phyloP scores from a whole-genome alignment of 35 echinoderm and acorn worm species.

The Chiridota heheva region DNA sequence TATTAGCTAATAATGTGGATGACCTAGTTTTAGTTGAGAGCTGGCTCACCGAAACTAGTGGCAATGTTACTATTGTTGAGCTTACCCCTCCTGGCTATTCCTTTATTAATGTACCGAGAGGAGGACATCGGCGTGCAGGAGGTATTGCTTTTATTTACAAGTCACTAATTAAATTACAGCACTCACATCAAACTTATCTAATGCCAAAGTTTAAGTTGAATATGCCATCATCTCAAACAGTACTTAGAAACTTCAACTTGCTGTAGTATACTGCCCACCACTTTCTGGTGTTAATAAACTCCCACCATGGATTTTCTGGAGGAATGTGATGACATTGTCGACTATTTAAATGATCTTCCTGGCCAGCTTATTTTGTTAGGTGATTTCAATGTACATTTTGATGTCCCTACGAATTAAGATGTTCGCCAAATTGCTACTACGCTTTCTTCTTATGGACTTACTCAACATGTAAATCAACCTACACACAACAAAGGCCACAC shows the following conservation, averaged over 20 bases:
- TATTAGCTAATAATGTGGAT: constrained; percentile 1
- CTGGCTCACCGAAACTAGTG: constrained; percentile 3
- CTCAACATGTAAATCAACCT: neutral
- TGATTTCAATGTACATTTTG: constrained; percentile 20
- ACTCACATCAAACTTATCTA: neutral
- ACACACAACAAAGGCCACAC: neutral
- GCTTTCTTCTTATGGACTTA: neutral
- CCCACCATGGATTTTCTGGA: neutral
- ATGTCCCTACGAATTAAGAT: neutral
- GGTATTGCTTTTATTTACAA: neutral
- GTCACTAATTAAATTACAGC: neutral
- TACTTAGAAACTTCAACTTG: neutral
- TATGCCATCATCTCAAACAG: neutral
- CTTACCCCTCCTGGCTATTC: constrained; percentile 17
- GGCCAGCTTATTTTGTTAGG: neutral
- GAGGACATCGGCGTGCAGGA: neutral
- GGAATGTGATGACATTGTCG: neutral
- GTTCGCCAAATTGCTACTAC: neutral
- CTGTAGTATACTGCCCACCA: neutral
- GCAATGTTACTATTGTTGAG: neutral
- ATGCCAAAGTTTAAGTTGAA: neutral
- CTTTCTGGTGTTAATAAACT: neutral
- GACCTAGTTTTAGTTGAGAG: neutral
- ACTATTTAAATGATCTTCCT: neutral
- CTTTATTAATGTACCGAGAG: neutral